Conservation (phyloP, 2,888 invertebrate genomes). For the Bibio marci region DNA sequence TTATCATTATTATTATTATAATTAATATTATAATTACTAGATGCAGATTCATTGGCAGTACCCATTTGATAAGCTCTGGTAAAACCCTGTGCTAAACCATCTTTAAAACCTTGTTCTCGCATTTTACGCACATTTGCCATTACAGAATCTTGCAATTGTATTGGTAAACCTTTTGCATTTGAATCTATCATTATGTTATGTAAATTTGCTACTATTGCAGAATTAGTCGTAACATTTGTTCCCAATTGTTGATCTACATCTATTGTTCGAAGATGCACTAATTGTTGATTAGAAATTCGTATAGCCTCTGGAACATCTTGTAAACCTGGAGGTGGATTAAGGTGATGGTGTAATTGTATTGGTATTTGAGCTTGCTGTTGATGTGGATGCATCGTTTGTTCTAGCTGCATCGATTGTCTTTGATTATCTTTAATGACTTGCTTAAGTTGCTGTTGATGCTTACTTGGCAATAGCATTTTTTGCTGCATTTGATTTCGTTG, state of each 20-base stretch:
- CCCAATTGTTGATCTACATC: no score
- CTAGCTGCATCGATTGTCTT: no score
- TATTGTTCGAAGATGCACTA: no score
- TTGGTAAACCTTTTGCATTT: slow-evolving; percentile 19
- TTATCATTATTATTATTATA: slow-evolving; percentile 3
- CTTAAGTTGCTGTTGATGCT: no score
- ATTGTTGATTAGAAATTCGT: slow-evolving; percentile 34
- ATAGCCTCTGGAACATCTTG: slow-evolving; percentile 43
- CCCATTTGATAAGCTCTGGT: slow-evolving; percentile 12
- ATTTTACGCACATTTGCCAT: slow-evolving; percentile 28
- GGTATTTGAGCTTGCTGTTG: not conserved
- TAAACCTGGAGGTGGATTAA: slow-evolving; percentile 30
- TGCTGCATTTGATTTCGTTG: not conserved
- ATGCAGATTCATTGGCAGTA: slow-evolving; percentile 9
- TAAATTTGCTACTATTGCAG: slow-evolving; percentile 19
- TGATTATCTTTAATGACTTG: no score
- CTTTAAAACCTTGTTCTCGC: slow-evolving; percentile 28
- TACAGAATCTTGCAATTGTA: slow-evolving; percentile 8
- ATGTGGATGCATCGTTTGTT: no score
- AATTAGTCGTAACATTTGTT: slow-evolving; percentile 17
- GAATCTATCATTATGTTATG: slow-evolving; percentile 17
- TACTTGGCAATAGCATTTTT: not conserved
- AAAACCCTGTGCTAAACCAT: slow-evolving; percentile 18
- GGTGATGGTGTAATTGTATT: slow-evolving; percentile 16
- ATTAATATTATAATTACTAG: not conserved